Conservation (phyloP, 2,113 vertebrate genomes). For the Prunella himalayana region DNA sequence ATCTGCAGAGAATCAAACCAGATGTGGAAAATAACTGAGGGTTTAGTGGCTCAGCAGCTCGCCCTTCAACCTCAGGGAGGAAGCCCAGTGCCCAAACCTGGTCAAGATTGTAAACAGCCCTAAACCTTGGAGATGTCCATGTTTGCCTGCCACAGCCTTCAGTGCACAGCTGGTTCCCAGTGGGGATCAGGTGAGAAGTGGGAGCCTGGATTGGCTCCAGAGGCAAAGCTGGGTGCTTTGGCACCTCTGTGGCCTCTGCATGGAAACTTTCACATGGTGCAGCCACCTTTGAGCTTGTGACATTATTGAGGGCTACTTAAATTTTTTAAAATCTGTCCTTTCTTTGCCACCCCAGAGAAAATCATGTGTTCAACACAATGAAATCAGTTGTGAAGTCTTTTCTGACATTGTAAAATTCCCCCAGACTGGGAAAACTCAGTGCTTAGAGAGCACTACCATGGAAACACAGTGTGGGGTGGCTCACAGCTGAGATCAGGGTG, state of each 20-base stretch:
- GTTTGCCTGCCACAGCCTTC: background rate
- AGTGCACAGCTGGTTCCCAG: background rate
- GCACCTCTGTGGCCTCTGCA: background rate
- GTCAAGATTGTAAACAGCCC: background rate
- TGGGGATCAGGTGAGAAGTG: background rate
- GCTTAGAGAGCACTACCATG: background rate
- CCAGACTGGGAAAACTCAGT: background rate
- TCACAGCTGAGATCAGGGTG: background rate
- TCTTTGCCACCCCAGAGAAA: background rate
- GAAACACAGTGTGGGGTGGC: accelerated
- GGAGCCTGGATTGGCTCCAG: background rate
- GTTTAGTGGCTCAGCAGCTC: conserved; percentile 36
- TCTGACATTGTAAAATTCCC: background rate
- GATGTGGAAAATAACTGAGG: conserved; percentile 67
- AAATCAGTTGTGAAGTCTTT: background rate
- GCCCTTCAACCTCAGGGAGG: conserved; percentile 23
- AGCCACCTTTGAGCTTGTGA: background rate
- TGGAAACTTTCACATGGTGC: background rate
- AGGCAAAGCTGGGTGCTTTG: background rate
- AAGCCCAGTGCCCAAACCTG: background rate
- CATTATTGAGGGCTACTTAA: background rate
- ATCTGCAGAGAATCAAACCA: conserved; percentile 74
- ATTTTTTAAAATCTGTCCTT: background rate
- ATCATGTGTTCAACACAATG: background rate
- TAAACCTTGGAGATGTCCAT: background rate